Base-by-base conservation (phyloP, 2,113 vertebrate genomes). In the Patagioenas fasciata region DNA sequence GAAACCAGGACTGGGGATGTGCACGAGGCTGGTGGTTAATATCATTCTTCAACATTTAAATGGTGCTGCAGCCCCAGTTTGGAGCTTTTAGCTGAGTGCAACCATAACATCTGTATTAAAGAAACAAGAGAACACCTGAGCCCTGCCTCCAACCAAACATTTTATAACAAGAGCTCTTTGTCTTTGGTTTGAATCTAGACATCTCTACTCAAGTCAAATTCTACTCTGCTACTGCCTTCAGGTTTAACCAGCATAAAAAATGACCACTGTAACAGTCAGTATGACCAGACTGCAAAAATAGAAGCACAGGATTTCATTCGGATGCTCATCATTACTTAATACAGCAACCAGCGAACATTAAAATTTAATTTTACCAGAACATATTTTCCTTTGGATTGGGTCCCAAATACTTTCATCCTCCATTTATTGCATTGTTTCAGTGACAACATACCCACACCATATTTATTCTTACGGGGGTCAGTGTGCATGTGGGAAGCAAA, bases 171-270 rank as follows among this genome's bases (percentile, higher is more conserved):
- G 71, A 79, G 44, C 29, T 72, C 26, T 50, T 91, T 92, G 79
- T 50, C 72, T 84, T 64, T 60, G 34, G 18, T 74, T 81, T 71
- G 15, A 75, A 69, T 87, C 65, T 60, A 69, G 81, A 69, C 38
- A 53, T 61, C 77, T 32, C 60, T 64, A 48, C 88, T 92, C 5
- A 32, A 89, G 50, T 84, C 42, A 78, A 91, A 79, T 78, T 88
- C 44, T 71, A 16, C 80, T 85, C 61, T 75, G 60, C 50, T 57
- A 28, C 61, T 88, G 86, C 88, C 93, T 86, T 56, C 66, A 79
- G 95, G 77, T 94, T 79, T 89, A 89, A 58, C 88, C 44, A 60
- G 79, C 80, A 75, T 95, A 79, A 93, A 84, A 95, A 81, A 87
- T 61, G 9, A 67, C 53, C 67, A 7, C 65, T 88, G 4, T 75